Conservation (phyloP, 2,797 vertebrate genomes). For the Phaenicophaeus curvirostris region DNA sequence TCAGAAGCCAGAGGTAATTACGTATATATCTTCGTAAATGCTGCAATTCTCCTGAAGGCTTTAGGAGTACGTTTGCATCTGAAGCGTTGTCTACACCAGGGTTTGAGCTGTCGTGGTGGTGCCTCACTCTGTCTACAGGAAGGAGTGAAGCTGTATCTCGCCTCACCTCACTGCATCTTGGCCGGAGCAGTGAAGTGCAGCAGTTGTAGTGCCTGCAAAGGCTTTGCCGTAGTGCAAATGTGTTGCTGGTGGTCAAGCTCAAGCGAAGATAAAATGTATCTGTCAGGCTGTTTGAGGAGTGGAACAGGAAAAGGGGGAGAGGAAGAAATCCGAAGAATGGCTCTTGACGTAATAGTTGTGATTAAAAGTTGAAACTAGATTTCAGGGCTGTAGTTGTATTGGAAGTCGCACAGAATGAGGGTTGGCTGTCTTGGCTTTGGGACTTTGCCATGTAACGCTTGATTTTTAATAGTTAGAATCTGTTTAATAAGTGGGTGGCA, state of each 20-base stretch:
- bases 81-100: fast-evolving
- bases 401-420: background rate
- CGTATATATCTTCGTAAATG: background rate
- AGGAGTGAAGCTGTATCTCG: background rate
- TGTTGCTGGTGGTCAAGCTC: background rate
- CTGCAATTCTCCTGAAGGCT: background rate
- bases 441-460: background rate
- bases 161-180: background rate
- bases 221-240: background rate
- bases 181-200: background rate
- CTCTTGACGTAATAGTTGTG: background rate
- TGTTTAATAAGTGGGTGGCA: background rate
- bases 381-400: background rate
- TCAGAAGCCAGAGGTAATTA: background rate
- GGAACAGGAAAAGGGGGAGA: background rate
- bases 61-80: background rate
- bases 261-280: background rate
- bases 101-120: background rate
- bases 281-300: fast-evolving
- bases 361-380: background rate
- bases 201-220: background rate
- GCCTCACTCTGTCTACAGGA: background rate
- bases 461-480: background rate
- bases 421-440: background rate
- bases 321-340: background rate